Evolutionary conservation across 2,888 invertebrate species (phyloP).

Genomic region (Chloromyia formosa): DNA sequence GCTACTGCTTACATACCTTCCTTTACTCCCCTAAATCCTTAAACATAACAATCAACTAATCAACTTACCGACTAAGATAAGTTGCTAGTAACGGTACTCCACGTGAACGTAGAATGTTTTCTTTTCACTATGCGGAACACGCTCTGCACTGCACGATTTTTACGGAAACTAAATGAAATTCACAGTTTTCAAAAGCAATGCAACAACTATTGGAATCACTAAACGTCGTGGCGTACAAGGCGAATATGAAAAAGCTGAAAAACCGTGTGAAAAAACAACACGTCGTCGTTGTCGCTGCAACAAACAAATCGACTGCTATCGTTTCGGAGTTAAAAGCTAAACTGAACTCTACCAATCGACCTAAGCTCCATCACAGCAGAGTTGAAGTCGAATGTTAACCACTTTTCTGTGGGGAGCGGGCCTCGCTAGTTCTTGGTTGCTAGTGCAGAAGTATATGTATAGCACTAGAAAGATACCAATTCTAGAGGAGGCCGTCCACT

Average conservation of each 20-base stretch:
- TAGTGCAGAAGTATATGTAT: background rate
- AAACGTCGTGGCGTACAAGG: background rate
- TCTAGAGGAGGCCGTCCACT: too few species aligned
- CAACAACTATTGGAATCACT: background rate
- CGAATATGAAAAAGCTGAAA: background rate
- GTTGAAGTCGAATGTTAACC: slow-evolving; percentile 29
- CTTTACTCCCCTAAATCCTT: too few species aligned
- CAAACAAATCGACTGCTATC: slow-evolving; percentile 22
- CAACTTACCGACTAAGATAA: too few species aligned
- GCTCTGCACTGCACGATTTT: too few species aligned
- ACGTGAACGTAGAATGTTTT: too few species aligned
- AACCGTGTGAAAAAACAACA: slow-evolving; percentile 18
- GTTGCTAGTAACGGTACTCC: too few species aligned
- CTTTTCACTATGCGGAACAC: too few species aligned
- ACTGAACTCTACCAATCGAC: slow-evolving; percentile 20
- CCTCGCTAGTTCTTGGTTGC: slow-evolving; percentile 6
- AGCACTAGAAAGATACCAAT: too few species aligned
- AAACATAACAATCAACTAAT: too few species aligned
- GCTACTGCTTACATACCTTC: too few species aligned
- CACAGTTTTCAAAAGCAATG: too few species aligned
- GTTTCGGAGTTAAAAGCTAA: slow-evolving; percentile 30
- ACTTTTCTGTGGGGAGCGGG: slow-evolving; percentile 17
- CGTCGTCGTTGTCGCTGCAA: slow-evolving; percentile 6
- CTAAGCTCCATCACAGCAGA: slow-evolving; percentile 8
- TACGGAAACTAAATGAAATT: too few species aligned